phyloP scores from a whole-genome alignment of 2,113 vertebrate genomes.

The Gymnorhina tibicen region DNA sequence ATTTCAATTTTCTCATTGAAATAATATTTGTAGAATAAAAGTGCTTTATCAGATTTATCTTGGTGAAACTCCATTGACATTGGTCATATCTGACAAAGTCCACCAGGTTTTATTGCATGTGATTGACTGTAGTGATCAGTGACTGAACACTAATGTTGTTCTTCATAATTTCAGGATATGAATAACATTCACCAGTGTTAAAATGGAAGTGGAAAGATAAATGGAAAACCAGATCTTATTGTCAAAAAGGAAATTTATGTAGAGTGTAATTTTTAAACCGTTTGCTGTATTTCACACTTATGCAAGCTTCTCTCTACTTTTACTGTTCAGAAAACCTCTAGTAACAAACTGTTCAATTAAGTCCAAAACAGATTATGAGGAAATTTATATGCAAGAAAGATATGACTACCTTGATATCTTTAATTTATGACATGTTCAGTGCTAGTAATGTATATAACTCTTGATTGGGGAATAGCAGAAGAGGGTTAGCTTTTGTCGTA shows the following conservation, averaged over 20 bases:
- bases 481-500: neutral
- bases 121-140: neutral
- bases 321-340: neutral
- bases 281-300: neutral
- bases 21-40: neutral
- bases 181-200: neutral
- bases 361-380: neutral
- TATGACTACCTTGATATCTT: neutral
- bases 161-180: neutral
- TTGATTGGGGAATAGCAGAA: neutral
- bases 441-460: neutral
- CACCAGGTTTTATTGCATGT: neutral
- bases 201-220: neutral
- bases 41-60: neutral
- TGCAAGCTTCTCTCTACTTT: neutral
- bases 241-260: neutral
- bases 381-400: neutral
- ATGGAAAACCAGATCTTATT: neutral
- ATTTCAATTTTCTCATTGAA: neutral
- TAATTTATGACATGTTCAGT: neutral
- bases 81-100: neutral
- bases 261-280: neutral
- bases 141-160: neutral
- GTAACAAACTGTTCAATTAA: neutral
- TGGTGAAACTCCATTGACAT: neutral